phyloP scores from a whole-genome alignment of 2,888 invertebrate genomes.

The Spodoptera exigua region DNA sequence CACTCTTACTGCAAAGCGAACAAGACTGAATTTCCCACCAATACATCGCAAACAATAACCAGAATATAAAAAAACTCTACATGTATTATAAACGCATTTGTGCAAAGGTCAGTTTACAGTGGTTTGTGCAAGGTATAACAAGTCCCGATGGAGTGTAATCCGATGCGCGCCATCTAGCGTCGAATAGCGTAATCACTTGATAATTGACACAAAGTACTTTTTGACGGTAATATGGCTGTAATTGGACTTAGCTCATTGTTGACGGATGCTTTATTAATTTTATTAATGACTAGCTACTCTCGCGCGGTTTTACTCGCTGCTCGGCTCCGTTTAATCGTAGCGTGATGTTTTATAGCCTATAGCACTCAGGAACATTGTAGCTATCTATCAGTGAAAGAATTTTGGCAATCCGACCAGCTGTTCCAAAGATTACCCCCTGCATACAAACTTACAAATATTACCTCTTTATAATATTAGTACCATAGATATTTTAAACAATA shows the following conservation, averaged over 20 bases:
- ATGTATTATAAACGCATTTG: neutral
- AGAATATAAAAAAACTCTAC: conserved; percentile 29
- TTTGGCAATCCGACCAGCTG: no score
- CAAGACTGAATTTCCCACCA: conserved; percentile 13
- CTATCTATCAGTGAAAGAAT: no score
- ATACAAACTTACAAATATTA: no score
- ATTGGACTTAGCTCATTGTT: conserved; percentile 62
- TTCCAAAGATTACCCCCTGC: no score
- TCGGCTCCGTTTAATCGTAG: no score
- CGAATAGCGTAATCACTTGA: conserved; percentile 78
- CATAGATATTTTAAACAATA: no score
- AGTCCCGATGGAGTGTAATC: conserved; percentile 74
- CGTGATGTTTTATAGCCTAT: no score
- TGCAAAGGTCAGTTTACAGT: conserved; percentile 45
- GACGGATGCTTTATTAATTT: conserved; percentile 40
- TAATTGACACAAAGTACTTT: conserved; percentile 77
- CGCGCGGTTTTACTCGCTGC: no score
- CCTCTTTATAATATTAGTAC: no score
- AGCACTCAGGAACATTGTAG: no score
- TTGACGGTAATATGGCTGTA: conserved; percentile 67
- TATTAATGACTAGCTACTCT: no score
- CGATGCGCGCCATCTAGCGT: conserved; percentile 78
- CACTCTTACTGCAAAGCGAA: accelerated
- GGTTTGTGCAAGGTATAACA: conserved; percentile 59
- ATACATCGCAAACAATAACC: neutral